These are phyloP conservation scores for Meloidogyne floridensis DNA, from an alignment of 1,140 invertebrate species.

Conservation along the genomic window DNA sequence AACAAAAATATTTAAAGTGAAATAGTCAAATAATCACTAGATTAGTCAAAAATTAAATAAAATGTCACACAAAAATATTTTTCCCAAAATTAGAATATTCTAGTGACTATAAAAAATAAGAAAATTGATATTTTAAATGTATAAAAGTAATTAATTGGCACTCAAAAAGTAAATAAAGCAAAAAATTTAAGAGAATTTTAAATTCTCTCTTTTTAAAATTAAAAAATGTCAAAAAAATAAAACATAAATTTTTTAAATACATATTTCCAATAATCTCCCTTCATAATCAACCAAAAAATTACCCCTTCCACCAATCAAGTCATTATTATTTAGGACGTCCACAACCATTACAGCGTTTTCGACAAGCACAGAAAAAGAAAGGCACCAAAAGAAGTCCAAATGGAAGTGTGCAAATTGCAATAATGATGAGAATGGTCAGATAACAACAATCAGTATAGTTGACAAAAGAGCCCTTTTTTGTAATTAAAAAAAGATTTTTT, in stretches of 20 bases:
- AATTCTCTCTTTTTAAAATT: not conserved
- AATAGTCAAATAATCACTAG: not conserved
- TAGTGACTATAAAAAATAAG: not conserved
- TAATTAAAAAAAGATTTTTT: slow-evolving; percentile 19
- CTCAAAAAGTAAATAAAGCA: not conserved
- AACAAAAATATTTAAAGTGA: not conserved
- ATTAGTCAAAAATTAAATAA: not conserved
- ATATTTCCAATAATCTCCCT: no score
- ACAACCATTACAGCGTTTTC: slow-evolving; percentile 43
- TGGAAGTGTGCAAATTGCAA: slow-evolving; percentile 63
- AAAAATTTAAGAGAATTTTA: not conserved
- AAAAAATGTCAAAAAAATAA: not conserved
- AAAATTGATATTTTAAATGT: not conserved
- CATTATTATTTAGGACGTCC: slow-evolving; percentile 30
- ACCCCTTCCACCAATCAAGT: not conserved
- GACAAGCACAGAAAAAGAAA: slow-evolving; percentile 55
- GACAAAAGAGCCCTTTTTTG: slow-evolving; percentile 43
- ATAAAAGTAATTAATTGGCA: not conserved
- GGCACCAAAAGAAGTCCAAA: slow-evolving; percentile 59
- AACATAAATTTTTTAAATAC: no score
- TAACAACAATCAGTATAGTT: slow-evolving; percentile 59
- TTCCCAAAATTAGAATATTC: not conserved
- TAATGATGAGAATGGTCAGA: slow-evolving; percentile 54
- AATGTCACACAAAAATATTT: not conserved
- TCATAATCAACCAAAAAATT: not conserved